phyloP scores from a whole-genome alignment of 2,797 vertebrate genomes.

The Sphenodon punctatus region DNA sequence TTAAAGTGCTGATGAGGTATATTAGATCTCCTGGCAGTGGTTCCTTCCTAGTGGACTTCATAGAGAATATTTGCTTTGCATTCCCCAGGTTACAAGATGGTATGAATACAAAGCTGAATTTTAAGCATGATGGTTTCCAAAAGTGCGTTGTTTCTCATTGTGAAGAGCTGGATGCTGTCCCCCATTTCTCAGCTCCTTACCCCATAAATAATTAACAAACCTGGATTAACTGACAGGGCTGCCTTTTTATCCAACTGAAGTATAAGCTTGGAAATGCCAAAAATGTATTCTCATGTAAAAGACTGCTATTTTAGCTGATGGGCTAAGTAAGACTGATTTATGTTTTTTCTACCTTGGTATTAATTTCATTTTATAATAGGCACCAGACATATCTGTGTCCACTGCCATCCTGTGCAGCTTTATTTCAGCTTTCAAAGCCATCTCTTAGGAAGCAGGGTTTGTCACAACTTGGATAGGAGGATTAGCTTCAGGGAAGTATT shows the following conservation, averaged over 20 bases:
- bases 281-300: slow-evolving; percentile 33
- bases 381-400: slow-evolving; percentile 31
- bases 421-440: slow-evolving; percentile 42
- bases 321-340: slow-evolving; percentile 70
- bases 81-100: neutral
- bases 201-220: neutral
- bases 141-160: neutral
- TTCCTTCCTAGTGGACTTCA: neutral
- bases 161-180: rapidly evolving
- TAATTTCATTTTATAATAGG: slow-evolving; percentile 68
- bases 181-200: neutral
- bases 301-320: slow-evolving; percentile 69
- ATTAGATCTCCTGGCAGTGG: neutral
- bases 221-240: slow-evolving; percentile 16
- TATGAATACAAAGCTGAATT: rapidly evolving
- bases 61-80: neutral
- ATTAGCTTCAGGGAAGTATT: slow-evolving; percentile 29
- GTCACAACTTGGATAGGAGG: slow-evolving; percentile 52
- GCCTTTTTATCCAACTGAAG: slow-evolving; percentile 15
- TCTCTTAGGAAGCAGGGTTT: slow-evolving; percentile 58
- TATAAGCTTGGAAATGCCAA: slow-evolving; percentile 47
- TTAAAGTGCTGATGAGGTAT: neutral
- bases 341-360: slow-evolving; percentile 72
- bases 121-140: neutral
- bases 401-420: slow-evolving; percentile 30